Evolutionary conservation across 2,113 vertebrate genomes (phyloP), one percentile per base, ranked within the genome.

Genomic region (Accipiter virgatus): DNA sequence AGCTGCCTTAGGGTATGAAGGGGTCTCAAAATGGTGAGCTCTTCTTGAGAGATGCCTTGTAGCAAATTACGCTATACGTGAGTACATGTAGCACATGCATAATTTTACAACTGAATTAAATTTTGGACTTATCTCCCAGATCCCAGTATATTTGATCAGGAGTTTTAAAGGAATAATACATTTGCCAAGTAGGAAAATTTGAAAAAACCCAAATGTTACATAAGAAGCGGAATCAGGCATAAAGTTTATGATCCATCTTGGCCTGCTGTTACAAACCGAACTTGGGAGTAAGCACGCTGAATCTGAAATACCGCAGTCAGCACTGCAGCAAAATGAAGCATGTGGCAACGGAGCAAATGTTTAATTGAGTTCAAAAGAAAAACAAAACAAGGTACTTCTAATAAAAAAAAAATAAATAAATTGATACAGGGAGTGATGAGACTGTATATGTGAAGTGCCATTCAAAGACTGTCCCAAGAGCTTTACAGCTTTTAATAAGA

Each of bases 191-290:
- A 38, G 31, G 26, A 90, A 85, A 68, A 66, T 20, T 27, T 53
- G 40, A 7, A 65, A 81, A 42, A 58, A 20, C 27, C 13, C 45
- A 34, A 77, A 75, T 25, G 22, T 94, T 83, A 50, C 3, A 1
- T 59, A 91, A 85, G 77, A 53, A 71, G 19, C 0, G 0, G 68
- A 79, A 61, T 61, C 62, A 40, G 72, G 38, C 9, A n/a, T 72
- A 45, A 90, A 95, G 62, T 90, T 82, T 88, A 58, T 65, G 88
- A 74, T 67, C 65, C 48, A 27, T 63, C 70, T 32, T 84, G 59
- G 17, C 40, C 66, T 84, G 73, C 65, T 89, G 58, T 74, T 91
- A 22, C 9, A 65, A 84, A 62, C 36, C 2, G 5, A 68, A 61
- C 4, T 20, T 61, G 61, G 61, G 65, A 83, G n/a, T 48, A 55